Evolutionary conservation across 2,888 invertebrate genomes (phyloP), one percentile per base, ranked within the genome.

Genomic region (Ellobium chinense): DNA sequence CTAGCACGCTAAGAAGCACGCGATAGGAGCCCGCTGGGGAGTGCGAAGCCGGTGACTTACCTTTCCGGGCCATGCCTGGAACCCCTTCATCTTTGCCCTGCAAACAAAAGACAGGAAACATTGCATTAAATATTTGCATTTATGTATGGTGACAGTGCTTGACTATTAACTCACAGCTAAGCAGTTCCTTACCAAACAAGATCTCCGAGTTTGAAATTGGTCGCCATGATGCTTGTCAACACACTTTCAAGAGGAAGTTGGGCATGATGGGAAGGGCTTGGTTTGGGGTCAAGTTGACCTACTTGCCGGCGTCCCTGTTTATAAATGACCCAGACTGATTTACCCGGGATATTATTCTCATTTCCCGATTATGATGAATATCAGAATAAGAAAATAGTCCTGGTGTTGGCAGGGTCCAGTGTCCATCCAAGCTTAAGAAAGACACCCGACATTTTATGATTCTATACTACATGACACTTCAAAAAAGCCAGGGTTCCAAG

Each of bases 71-170:
- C 98, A 98, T 86, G 97, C 97, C 87, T 97, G 96, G 94, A 97
- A 98, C 89, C 97, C 97, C 95, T 97, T 98, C 97, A 98, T 97
- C 95, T 98, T 98, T 81, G 98, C 98, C 98, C 98, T 98, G 95
- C 62, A 83, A 82, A 60, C 88, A 95, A 95, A 87, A 90, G 89
- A 92, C 72, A 72, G 36, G 82, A 66, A 54, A 29, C 54, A 31
- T 69, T 54, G 46, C 31, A 54, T 7, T 54, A 27, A 69, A 24
- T 12, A 54, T 18, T 27, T 69, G 21, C 18, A 12, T 4, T 9
- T 34, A 34, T 54, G 21, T 54, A 18, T 69, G 18, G 31, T 21
- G 54, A 1, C 21, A 46, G 29, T 29, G 0, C 0, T 2, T 31
- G 29, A 69, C 1, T 21, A 31, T n/a, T 39, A 29, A 21, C 12